These are phyloP conservation scores for Omphaloscelis lunosa DNA, from an alignment of 2,888 invertebrate genomes.

Conservation along the genomic window DNA sequence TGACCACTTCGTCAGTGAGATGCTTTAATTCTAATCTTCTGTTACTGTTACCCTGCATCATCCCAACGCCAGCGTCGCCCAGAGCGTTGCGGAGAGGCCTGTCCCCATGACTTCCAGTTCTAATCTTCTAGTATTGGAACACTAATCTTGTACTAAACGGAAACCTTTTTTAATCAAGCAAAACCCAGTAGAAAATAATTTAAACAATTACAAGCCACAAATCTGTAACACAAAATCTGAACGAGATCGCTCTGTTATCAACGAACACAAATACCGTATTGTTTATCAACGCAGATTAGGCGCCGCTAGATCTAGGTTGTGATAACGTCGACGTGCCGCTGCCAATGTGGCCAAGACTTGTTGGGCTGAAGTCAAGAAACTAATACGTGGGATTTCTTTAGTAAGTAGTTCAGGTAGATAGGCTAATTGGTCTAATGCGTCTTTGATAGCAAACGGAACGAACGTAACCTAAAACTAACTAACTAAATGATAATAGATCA, in stretches of 20 bases:
- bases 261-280: conserved; percentile 61
- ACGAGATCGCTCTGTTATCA: conserved; percentile 61
- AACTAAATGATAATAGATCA: too few species aligned
- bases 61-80: too few species aligned
- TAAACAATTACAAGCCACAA: conserved; percentile 46
- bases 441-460: background rate
- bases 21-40: background rate
- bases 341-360: conserved; percentile 42
- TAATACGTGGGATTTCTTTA: conserved; percentile 13
- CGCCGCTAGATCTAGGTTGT: conserved; percentile 65
- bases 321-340: conserved; percentile 61
- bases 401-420: conserved; percentile 29
- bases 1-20: too few species aligned
- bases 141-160: background rate
- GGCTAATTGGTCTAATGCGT: background rate
- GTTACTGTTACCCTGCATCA: too few species aligned
- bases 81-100: too few species aligned
- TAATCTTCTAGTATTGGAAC: background rate
- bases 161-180: conserved; percentile 14
- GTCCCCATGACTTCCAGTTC: too few species aligned
- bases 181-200: conserved; percentile 7
- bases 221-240: conserved; percentile 56
- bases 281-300: conserved; percentile 66
- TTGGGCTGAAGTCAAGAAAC: conserved; percentile 38
- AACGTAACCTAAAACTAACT: background rate